Base-by-base conservation (phyloP, 1,140 invertebrate genomes). In the Papilio aristodemus region DNA sequence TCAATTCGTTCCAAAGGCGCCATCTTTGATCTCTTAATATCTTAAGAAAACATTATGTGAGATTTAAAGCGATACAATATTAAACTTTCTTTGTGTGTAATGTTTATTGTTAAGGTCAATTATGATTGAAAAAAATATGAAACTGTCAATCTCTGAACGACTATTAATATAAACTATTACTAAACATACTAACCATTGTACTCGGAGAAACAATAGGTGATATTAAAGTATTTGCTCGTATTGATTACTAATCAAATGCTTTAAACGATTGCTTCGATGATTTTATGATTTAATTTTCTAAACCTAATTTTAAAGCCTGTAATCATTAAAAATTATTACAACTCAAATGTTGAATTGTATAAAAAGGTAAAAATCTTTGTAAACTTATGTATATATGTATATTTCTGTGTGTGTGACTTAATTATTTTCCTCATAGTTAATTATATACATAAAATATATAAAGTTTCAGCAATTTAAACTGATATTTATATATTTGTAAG, bases 151-250 rank as follows among this genome's bases (percentile, higher is more conserved):
- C 71, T 71, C 63, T 57, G 72, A 50, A 75, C 66, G 58, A 67
- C 71, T 71, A n/a, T n/a, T n/a, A n/a, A n/a, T n/a, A n/a, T n/a
- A n/a, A n/a, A n/a, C n/a, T n/a, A n/a, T n/a, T n/a, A n/a, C n/a
- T 67, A 71, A 76, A 83, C n/a, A n/a, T 80, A 73, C 71, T 69
- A 60, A 43, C 69, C 79, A 79, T 86, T 80, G 82, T 78, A 36
- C 64, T 54, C 46, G 25, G 57, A 46, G 72, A 80, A 68, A 86
- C 84, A 86, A 84, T 84, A 82, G 81, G 76, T 74, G 70, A 76
- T 80, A 84, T 79, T 77, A 71, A 74, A 80, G 78, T 79, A 77
- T 81, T 84, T 19, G 79, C 67, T 71, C 66, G 59, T 73, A 80
- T 83, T 76, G 70, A 79, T 77, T 79, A 71, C 72, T 39, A 77